Conservation (phyloP, 2,797 vertebrate genomes). For the Cynopterus sphinx region DNA sequence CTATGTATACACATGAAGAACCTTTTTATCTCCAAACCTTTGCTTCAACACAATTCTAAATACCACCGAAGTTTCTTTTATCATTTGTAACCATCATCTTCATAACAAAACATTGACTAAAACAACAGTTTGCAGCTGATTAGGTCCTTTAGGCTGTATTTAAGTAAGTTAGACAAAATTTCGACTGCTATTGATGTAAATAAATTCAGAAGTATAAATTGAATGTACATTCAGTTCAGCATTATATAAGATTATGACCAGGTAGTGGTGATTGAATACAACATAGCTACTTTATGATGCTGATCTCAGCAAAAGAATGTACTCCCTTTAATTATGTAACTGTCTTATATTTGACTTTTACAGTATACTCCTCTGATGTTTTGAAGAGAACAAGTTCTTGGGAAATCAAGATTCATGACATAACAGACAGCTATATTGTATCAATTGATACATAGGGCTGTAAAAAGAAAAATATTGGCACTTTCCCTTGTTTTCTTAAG, state of each 20-base stretch:
- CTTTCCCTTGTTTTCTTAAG: constrained; percentile 1
- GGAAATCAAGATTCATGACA: constrained; percentile 38
- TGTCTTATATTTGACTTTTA: neutral
- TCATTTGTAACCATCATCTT: constrained; percentile 15
- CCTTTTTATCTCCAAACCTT: neutral
- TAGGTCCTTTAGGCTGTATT: neutral
- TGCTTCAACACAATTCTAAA: neutral
- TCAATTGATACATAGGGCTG: neutral
- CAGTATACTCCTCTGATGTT: neutral
- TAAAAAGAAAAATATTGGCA: constrained; percentile 23
- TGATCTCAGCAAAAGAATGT: neutral
- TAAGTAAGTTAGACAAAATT: neutral
- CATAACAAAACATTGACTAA: constrained; percentile 13
- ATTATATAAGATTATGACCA: neutral
- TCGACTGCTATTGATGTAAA: neutral
- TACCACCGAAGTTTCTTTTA: neutral
- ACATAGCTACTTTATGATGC: neutral
- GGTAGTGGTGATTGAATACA: neutral
- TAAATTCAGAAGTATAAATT: neutral
- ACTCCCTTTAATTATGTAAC: constrained; percentile 31
- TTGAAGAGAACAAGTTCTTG: constrained; percentile 17
- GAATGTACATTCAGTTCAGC: constrained; percentile 1
- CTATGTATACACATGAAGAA: neutral
- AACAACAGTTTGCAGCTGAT: neutral
- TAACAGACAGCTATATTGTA: neutral